Base-by-base conservation (phyloP, 1,140 invertebrate species). In the Colletes latitarsis region DNA sequence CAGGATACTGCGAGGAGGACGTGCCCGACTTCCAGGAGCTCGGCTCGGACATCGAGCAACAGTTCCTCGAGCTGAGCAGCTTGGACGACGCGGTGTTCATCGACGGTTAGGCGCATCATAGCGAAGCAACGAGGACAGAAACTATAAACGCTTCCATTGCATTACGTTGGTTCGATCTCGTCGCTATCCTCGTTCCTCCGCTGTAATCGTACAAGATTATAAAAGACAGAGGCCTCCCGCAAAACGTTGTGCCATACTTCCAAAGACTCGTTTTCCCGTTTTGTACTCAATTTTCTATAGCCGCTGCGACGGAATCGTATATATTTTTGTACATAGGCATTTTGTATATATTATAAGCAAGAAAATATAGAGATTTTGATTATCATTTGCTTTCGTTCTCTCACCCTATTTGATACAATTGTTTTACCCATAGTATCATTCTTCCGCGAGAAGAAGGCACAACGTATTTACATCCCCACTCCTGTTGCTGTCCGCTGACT, bases 11-110 rank as follows among this genome's bases (percentile, higher is more conserved):
- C 19, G 66, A 80, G 4, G 90, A 91, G 39, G 88, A 92, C 49
- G 87, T 91, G 0, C 76, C 91, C 0, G 91, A 93, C 52, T 90
- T 93, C 21, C 91, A 93, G 69, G 91, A 93, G n/a, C 83, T 93
- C 39, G 91, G 87, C n/a, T 89, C 90, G 1, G 92, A 93, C 57
- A 91, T 93, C 5, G 93, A 93, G 57, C 91, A 91, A 30, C 92
- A 93, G 72, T 93, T 94, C 82, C 81, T 93, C 30, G 93, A 93
- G 63, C 69, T 93, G 12, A 91, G 84, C 82, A 91, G 82, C 43
- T 74, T 93, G 8, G 92, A 93, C 9, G 92, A 93, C 21, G 90
- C 91, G 21, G 90, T 93, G 58, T 93, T 92, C 69, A 92, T 91
- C 73, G 90, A 89, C 14, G 88, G 90, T 77, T 92, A 80, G 88